A percentile compares a stretch with the other conserved stretches of the same genome.
Conservation (phyloP, 2,888 invertebrate genomes). For the Andrena marginata region DNA sequence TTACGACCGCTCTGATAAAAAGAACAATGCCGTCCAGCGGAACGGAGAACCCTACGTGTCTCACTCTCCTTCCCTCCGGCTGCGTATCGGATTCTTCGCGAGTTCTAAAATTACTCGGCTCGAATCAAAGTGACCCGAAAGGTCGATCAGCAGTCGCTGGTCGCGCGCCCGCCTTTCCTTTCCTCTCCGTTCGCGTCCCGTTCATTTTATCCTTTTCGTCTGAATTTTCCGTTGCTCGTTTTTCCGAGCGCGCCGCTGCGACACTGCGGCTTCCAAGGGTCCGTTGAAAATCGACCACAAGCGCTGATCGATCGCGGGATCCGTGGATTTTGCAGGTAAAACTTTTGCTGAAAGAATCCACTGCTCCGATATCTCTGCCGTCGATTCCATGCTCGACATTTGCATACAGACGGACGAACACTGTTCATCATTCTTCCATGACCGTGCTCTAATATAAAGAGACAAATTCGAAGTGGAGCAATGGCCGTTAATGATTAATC, state of each 20-base stretch:
- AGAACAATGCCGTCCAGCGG: constrained; percentile 22
- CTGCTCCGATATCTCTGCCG: no score
- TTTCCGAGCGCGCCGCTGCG: not conserved
- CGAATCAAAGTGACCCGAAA: constrained; percentile 48
- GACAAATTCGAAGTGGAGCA: not conserved
- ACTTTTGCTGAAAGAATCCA: no score
- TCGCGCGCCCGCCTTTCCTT: not conserved
- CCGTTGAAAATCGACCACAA: no score
- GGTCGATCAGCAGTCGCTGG: constrained; percentile 40
- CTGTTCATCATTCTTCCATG: not conserved
- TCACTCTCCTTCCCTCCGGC: not conserved
- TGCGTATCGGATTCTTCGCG: constrained; percentile 30
- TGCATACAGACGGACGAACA: no score
- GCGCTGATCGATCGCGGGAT: no score
- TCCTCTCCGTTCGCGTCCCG: not conserved
- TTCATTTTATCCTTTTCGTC: not conserved
- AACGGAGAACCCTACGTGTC: constrained; percentile 16
- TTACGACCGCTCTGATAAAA: not conserved
- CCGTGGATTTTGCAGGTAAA: no score
- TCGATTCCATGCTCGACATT: no score
- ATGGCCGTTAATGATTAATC: not conserved
- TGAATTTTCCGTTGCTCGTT: constrained; percentile 3
- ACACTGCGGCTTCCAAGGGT: no score
- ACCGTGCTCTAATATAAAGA: not conserved
- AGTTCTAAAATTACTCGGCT: constrained; percentile 47